Evolutionary conservation across 2,797 vertebrate species (phyloP).

Genomic region (Hippoglossus hippoglossus): DNA sequence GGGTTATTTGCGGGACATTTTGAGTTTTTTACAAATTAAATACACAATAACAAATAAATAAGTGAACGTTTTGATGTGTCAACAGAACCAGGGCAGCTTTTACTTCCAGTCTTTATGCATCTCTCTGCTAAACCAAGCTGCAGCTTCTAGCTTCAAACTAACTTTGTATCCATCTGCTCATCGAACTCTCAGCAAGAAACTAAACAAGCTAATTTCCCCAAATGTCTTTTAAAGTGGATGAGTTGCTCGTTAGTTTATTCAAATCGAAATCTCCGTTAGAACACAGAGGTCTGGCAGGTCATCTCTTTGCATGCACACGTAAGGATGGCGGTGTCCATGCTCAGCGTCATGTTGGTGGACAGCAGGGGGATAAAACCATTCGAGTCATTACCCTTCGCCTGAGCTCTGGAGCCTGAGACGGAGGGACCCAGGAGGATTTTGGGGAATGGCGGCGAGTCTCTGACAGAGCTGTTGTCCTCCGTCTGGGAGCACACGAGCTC

Average conservation of each 20-base stretch:
- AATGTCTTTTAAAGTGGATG: constrained; percentile 6
- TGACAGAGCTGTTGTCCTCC: constrained; percentile 61
- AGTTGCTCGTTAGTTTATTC: not conserved
- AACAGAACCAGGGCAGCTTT: no score
- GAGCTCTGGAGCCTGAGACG: constrained; percentile 42
- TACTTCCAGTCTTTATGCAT: not conserved
- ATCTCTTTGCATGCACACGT: constrained; percentile 47
- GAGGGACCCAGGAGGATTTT: constrained; percentile 67
- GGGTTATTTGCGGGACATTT: no score
- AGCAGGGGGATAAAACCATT: constrained; percentile 54
- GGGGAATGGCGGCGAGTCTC: constrained; percentile 73
- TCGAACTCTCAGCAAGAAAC: not conserved
- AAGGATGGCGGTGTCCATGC: constrained; percentile 43
- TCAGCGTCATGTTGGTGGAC: constrained; percentile 53
- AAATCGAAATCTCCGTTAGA: constrained; percentile 42
- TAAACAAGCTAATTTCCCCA: not conserved
- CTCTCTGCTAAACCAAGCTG: no score
- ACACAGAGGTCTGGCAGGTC: constrained; percentile 56
- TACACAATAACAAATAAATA: no score
- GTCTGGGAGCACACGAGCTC: constrained; percentile 79
- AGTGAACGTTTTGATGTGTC: no score
- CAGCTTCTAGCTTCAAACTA: not conserved
- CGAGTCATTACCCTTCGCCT: constrained; percentile 38
- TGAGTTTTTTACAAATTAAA: no score
- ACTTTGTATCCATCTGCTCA: no score